Conservation (phyloP, 1,140 invertebrate species). For the Potamilus streckersoni region DNA sequence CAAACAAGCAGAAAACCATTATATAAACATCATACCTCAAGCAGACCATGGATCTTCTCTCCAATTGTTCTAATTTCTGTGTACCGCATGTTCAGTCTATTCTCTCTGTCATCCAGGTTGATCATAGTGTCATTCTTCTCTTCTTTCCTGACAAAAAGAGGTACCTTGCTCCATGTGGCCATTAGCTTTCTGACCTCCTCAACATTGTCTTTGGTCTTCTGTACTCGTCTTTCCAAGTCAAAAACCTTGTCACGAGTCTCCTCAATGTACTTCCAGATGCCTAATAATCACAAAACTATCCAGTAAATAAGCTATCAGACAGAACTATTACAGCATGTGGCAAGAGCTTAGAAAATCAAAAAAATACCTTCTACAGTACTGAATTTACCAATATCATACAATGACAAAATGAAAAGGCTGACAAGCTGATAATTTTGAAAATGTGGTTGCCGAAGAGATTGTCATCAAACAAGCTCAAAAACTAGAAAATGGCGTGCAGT, state of each 20-base stretch:
- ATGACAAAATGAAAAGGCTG: too few relatives aligned
- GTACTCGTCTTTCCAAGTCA: slow-evolving; percentile 82
- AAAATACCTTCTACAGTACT: too few relatives aligned
- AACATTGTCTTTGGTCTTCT: slow-evolving; percentile 88
- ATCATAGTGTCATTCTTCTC: slow-evolving; percentile 84
- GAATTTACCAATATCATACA: too few relatives aligned
- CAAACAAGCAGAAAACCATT: too few relatives aligned
- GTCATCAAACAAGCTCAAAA: too few relatives aligned
- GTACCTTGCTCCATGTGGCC: slow-evolving; percentile 81
- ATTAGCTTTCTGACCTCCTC: slow-evolving; percentile 81
- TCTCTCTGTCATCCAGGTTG: slow-evolving; percentile 83
- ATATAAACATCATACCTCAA: slow-evolving; percentile 66
- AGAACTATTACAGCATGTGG: too few relatives aligned
- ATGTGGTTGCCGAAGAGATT: too few relatives aligned
- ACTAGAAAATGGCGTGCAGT: too few relatives aligned
- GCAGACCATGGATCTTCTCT: slow-evolving; percentile 78
- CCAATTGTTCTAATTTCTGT: slow-evolving; percentile 80
- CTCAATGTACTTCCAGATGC: slow-evolving; percentile 83
- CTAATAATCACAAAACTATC: slow-evolving; percentile 63
- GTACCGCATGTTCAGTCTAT: slow-evolving; percentile 80
- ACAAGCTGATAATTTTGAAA: too few relatives aligned
- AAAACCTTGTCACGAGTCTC: slow-evolving; percentile 81
- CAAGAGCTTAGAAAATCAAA: too few relatives aligned
- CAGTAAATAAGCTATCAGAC: too few relatives aligned
- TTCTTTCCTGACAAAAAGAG: slow-evolving; percentile 86